phyloP scores from a whole-genome alignment of 1,140 invertebrate genomes.

The Ceratoteleas bidentatus region DNA sequence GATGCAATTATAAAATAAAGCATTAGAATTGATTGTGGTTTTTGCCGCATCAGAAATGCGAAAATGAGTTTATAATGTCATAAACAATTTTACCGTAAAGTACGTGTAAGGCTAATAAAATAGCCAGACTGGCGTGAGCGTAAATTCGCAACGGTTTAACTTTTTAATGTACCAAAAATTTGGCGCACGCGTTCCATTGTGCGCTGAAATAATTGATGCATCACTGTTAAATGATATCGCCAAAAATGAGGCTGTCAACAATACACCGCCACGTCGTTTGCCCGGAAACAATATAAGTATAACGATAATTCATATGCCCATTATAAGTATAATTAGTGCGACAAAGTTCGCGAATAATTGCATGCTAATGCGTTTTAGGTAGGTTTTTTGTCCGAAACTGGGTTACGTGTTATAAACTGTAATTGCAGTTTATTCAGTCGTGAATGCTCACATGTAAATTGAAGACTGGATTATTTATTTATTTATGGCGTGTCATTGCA shows the following conservation, averaged over 20 bases:
- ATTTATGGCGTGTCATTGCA: conserved; percentile 6
- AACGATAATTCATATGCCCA: conserved; percentile 32
- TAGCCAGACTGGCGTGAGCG: no score
- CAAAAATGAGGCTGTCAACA: conserved; percentile 4
- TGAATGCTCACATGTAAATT: conserved; percentile 14
- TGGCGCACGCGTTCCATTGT: conserved; percentile 2
- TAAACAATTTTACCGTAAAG: no score
- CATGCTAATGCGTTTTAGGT: conserved; percentile 31
- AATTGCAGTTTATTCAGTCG: conserved; percentile 16
- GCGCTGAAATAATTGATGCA: conserved; percentile 10
- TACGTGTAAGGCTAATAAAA: no score
- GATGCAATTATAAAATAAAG: no score
- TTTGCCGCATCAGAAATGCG: no score
- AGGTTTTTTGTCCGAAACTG: conserved; percentile 22
- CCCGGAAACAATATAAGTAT: conserved; percentile 23
- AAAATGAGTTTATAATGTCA: no score
- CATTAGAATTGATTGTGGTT: no score
- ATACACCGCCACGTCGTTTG: conserved; percentile 17
- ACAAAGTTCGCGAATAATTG: conserved; percentile 26
- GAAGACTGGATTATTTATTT: conserved; percentile 33
- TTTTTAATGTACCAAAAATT: neutral
- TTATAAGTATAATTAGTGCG: conserved; percentile 44
- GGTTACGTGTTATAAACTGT: conserved; percentile 17
- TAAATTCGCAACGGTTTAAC: neutral
- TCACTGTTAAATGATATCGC: conserved; percentile 1